Conservation (phyloP, 1,140 invertebrate genomes). For the Scaptodrosophila lebanonensis region DNA sequence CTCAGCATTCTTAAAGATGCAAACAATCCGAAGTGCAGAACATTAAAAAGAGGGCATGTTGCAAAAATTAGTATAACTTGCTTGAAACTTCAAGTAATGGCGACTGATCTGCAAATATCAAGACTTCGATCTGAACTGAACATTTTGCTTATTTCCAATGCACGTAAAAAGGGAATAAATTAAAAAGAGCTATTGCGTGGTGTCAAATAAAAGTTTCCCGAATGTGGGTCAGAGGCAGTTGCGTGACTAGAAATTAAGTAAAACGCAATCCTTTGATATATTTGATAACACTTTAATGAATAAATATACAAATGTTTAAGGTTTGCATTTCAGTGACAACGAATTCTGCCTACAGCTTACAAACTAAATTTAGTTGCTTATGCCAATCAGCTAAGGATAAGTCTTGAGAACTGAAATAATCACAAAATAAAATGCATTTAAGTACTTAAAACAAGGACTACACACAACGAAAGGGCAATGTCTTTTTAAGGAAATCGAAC, state of each 20-base stretch:
- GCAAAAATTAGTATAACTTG: too few relatives aligned
- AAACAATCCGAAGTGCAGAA: too few relatives aligned
- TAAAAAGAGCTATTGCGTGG: too few relatives aligned
- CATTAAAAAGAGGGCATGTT: too few relatives aligned
- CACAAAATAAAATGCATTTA: conserved; percentile 31
- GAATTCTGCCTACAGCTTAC: conserved; percentile 16
- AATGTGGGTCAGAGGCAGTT: too few relatives aligned
- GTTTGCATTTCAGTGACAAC: conserved; percentile 23
- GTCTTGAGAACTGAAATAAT: conserved; percentile 30
- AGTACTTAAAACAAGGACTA: conserved; percentile 14
- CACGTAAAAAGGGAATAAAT: too few relatives aligned
- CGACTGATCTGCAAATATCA: too few relatives aligned
- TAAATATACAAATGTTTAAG: conserved; percentile 24
- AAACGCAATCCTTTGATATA: conserved; percentile 7
- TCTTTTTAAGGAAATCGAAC: neutral
- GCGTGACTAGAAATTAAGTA: neutral
- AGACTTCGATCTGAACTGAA: too few relatives aligned
- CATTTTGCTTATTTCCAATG: too few relatives aligned
- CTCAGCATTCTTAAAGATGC: too few relatives aligned
- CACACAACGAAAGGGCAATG: conserved; percentile 15
- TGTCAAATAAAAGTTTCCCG: too few relatives aligned
- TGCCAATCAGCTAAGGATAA: conserved; percentile 15
- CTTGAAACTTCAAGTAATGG: too few relatives aligned
- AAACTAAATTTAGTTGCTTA: conserved; percentile 1
- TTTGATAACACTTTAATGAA: conserved; percentile 26